A percentile compares a stretch with the other conserved stretches of the same genome.
Evolutionary conservation across 1,140 invertebrate genomes (phyloP).

Genomic region (Thrips palmi): DNA sequence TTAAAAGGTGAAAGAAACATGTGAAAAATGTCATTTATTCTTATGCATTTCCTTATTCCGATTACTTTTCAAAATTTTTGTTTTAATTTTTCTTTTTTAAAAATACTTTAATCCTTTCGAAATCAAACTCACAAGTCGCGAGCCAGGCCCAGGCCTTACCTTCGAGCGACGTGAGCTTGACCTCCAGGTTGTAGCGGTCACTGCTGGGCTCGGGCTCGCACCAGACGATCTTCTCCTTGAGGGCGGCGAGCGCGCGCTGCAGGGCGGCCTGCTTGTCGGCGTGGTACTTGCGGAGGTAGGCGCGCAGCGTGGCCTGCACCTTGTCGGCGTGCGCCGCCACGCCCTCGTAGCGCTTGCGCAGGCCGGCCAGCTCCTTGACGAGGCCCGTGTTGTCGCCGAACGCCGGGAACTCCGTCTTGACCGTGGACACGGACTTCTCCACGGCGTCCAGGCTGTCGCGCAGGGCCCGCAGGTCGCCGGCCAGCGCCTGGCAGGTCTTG

Average conservation of each 20-base stretch:
- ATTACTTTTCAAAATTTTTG: too few species aligned
- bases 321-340: slow-evolving; percentile 56
- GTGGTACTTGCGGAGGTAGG: slow-evolving; percentile 73
- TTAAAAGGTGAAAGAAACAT: too few species aligned
- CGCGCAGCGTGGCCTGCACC: slow-evolving; percentile 57
- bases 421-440: slow-evolving; percentile 42
- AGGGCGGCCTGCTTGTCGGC: slow-evolving; percentile 66
- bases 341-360: slow-evolving; percentile 58
- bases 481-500: slow-evolving; percentile 48
- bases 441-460: slow-evolving; percentile 44
- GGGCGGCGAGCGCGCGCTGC: slow-evolving; percentile 54
- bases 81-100: too few species aligned
- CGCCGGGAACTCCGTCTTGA: slow-evolving; percentile 58
- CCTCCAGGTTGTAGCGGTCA: slow-evolving; percentile 82
- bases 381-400: slow-evolving; percentile 48
- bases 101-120: too few species aligned
- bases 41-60: too few species aligned
- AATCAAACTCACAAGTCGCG: too few species aligned
- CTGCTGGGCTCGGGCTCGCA: slow-evolving; percentile 70
- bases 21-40: too few species aligned
- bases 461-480: slow-evolving; percentile 39
- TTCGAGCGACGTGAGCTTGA: slow-evolving; percentile 63
- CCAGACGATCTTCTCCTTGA: slow-evolving; percentile 82
- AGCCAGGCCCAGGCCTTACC: too few species aligned
- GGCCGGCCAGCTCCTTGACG: slow-evolving; percentile 56